Conservation (phyloP, 2,888 invertebrate genomes). For the Cryptus armator region DNA sequence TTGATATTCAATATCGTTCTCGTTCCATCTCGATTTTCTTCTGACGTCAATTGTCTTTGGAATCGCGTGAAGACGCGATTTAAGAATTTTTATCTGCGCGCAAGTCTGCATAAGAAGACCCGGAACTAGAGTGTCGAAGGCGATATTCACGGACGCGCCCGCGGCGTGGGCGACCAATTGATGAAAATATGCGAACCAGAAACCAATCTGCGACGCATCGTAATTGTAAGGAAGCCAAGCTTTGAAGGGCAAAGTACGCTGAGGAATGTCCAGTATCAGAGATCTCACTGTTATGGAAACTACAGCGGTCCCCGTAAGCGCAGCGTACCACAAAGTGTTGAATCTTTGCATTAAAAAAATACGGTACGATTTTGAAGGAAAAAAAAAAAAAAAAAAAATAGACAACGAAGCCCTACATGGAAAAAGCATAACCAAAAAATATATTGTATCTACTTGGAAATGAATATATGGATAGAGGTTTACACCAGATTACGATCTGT, state of each 20-base stretch:
- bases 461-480: no score
- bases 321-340: conserved; percentile 52
- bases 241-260: conserved; percentile 61
- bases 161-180: conserved; percentile 56
- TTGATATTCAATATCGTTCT: neutral
- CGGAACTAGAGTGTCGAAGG: conserved; percentile 76
- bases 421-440: neutral
- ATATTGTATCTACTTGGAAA: no score
- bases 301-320: conserved; percentile 27
- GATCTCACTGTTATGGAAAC: conserved; percentile 44
- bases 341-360: conserved; percentile 25
- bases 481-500: no score
- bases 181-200: conserved; percentile 54
- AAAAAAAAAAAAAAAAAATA: conserved; percentile 21
- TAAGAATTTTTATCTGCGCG: conserved; percentile 76
- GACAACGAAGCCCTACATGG: neutral
- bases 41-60: conserved; percentile 11
- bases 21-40: conserved; percentile 38
- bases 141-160: conserved; percentile 68
- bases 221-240: conserved; percentile 69
- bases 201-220: conserved; percentile 20
- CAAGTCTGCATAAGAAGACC: conserved; percentile 70
- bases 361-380: conserved; percentile 14
- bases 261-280: conserved; percentile 31
- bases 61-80: conserved; percentile 67